Conservation (phyloP, 2,888 invertebrate genomes). For the Parelbella ahira region DNA sequence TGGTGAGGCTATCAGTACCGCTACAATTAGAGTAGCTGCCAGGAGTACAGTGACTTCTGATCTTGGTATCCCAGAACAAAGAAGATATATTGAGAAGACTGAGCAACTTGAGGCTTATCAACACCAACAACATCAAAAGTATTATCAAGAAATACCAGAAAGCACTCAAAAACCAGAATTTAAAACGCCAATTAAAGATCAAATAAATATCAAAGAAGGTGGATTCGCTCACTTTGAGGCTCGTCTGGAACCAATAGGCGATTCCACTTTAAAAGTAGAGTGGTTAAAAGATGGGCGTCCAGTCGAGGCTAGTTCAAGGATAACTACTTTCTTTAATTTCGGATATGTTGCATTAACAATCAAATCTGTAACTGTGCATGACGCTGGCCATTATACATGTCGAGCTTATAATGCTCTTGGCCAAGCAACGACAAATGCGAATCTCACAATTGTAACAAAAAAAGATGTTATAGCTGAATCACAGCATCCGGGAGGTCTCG, state of each 20-base stretch:
- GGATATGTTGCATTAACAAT: constrained; percentile 97
- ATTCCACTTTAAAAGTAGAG: constrained; percentile 93
- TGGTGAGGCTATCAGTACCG: constrained; percentile 94
- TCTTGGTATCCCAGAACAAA: constrained; percentile 93
- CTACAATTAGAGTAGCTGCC: constrained; percentile 86
- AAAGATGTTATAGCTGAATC: constrained; percentile 93
- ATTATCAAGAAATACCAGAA: constrained; percentile 89
- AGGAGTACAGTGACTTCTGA: constrained; percentile 92
- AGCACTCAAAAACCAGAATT: constrained; percentile 91
- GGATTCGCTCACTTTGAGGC: constrained; percentile 98
- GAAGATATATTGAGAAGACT: constrained; percentile 94
- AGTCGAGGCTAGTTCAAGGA: constrained; percentile 95
- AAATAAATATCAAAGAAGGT: constrained; percentile 92
- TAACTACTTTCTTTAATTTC: constrained; percentile 95
- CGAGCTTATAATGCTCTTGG: constrained; percentile 93
- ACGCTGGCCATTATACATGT: constrained; percentile 94
- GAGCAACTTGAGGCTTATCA: constrained; percentile 95
- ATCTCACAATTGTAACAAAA: constrained; percentile 90
- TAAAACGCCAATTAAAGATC: constrained; percentile 93
- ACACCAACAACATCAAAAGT: constrained; percentile 88
- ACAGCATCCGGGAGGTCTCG: constrained; percentile 94
- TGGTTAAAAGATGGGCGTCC: constrained; percentile 96
- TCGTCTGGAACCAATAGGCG: constrained; percentile 95
- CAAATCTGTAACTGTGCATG: constrained; percentile 92
- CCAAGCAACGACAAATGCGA: constrained; percentile 90